Base-by-base conservation (phyloP, 2,113 vertebrate species). In the Chloropsis cyanopogon region DNA sequence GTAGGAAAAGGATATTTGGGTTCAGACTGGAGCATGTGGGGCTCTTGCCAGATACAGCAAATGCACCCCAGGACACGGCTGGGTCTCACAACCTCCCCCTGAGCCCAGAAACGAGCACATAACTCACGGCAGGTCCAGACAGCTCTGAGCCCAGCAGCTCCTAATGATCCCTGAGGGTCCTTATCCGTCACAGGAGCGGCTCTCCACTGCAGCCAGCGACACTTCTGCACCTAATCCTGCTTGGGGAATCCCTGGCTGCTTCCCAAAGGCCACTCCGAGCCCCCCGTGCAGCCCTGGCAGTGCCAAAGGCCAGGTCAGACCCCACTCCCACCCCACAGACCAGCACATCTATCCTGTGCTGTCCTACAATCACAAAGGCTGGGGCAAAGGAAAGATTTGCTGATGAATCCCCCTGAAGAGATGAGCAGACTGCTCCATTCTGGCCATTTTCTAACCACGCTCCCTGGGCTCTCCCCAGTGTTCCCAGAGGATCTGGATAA, bases 281-380 rank as follows among this genome's bases (percentile, higher is more conserved):
- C 39, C 46, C 50, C 66, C 0, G 0, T 13, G 18, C 42, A 39
- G 39, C 37, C 18, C 8, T 12, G 1, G 46, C 57, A 14, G 23
- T 6, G n/a, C 65, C 77, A 28, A 60, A 56, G 66, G 52, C 16
- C 11, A 60, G 47, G 41, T 5, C 86, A 89, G 52, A 54, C 5
- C 71, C 56, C 77, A 18, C 33, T 46, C 29, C 75, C 49, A 21
- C n/a, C 78, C 80, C 64, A 26, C 1, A 4, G 82, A 41, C 28
- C 0, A 0, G 44, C 9, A 0, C 16, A 44, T 59, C 41, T 10
- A 25, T 4, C 72, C n/a, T 12, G 4, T 20, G 35, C 31, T 54
- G 29, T 25, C 26, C 65, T 23, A n/a, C 5, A 33, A 7, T 42
- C 44, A 39, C 47, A 80, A 78, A 73, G 60, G 73, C 24, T n/a